Evolutionary conservation across 2,797 vertebrate species (phyloP), one percentile per base, ranked within the genome.

Genomic region (Arnoldichthys spilopterus): DNA sequence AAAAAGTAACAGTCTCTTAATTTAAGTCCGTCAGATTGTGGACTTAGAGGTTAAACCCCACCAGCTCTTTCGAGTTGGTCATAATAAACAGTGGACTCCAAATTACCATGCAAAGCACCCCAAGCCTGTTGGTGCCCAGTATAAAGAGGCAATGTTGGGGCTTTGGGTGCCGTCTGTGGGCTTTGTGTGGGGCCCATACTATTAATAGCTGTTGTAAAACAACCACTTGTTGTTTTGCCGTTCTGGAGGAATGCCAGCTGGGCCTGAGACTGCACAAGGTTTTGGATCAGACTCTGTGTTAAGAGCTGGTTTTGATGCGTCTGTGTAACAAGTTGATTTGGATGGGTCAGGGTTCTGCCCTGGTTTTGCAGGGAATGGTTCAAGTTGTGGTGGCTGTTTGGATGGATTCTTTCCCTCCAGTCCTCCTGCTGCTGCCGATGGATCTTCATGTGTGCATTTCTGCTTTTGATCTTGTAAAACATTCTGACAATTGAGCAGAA

Each of bases 391-490:
- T 85, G 79, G 71, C 61, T 79, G 67, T 90, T 89, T 84, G 90
- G 88, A 54, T 91, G 87, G 61, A 85, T 86, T 76, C 91, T 80
- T 43, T 93, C 92, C 0, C 81, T 74, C 94, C 93, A 94, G 61
- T 92, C 93, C 24, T 94, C 93, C 72, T 93, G 93, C 6, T 93
- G 91, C 83, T 95, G 94, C 0, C 94, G 89, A 53, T 95, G 94
- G 88, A 95, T 94, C 89, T 95, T 95, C 94, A 95, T 95, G 87
- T 95, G 94, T 61, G 94, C 94, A 1, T 95, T 95, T 20, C 94
- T 92, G 61, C 94, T 95, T 80, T 95, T 95, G 77, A 95, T 94
- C 84, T 95, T 95, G 71, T 93, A 94, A 76, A 95, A 95, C 93
- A 95, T 94, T 81, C 94, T 95, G 79, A 70, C 53, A 80, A 63